Evolutionary conservation across 1,140 invertebrate genomes (phyloP).

Genomic region (Neuroterus valhalla): DNA sequence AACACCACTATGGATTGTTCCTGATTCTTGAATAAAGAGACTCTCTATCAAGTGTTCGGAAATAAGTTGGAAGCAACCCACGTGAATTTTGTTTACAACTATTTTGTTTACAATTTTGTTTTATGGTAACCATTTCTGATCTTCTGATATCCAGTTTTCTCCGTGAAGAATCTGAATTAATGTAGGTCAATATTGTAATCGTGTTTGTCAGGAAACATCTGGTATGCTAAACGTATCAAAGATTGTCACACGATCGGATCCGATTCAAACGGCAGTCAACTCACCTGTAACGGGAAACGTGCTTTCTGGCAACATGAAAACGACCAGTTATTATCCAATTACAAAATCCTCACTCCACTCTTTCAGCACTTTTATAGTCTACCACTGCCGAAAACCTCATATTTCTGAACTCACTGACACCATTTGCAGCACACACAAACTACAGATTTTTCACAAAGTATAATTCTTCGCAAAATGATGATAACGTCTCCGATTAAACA

Average conservation of each 20-base stretch:
- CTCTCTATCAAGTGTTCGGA: no score
- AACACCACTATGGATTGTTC: no score
- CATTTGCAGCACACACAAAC: background rate
- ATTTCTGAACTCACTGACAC: background rate
- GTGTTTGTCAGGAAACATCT: conserved; percentile 3
- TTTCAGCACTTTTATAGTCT: background rate
- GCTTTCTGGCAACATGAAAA: conserved; percentile 74
- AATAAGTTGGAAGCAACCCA: no score
- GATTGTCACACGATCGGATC: conserved; percentile 26
- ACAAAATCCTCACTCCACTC: conserved; percentile 2
- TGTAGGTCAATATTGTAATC: conserved; percentile 33
- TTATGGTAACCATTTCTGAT: no score
- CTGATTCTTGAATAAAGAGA: no score
- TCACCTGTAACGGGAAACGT: conserved; percentile 75
- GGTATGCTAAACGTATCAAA: background rate
- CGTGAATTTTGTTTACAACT: no score
- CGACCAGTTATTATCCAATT: conserved; percentile 53
- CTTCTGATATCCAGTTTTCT: no score
- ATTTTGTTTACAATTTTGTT: no score
- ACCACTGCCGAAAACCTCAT: background rate
- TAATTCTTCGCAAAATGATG: no score
- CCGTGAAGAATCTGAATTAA: conserved; percentile 1
- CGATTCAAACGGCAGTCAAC: background rate
- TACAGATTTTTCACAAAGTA: no score
- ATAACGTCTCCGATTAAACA: no score